Conservation (phyloP, 1,140 invertebrate species). For the Pseudomyrmex cubaensis region DNA sequence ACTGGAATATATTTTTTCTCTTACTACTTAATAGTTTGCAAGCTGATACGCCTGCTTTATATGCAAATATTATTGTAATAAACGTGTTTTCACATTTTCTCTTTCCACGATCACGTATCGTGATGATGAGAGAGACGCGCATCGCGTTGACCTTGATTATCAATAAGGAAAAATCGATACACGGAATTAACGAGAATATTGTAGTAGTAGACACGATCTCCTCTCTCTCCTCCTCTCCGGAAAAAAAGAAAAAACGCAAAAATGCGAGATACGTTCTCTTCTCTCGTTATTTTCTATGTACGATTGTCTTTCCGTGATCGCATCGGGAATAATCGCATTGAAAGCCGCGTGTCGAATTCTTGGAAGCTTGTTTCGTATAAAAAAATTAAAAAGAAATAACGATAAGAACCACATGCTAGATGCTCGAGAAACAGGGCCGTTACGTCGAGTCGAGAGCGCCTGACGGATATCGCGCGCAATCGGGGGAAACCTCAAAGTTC, state of each 20-base stretch:
- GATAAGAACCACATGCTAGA: constrained; percentile 28
- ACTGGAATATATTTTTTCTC: not conserved
- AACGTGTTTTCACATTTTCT: constrained; percentile 13
- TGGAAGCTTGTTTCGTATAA: not conserved
- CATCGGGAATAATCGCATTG: not conserved
- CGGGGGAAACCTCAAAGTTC: not conserved
- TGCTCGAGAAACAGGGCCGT: constrained; percentile 39
- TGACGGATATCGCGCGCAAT: no score
- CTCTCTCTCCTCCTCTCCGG: not conserved
- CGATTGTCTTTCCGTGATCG: not conserved
- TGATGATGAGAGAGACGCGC: constrained; percentile 14
- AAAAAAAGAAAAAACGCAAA: not conserved
- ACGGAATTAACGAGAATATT: constrained; percentile 26
- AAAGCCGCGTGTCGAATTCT: constrained; percentile 6
- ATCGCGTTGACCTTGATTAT: constrained; percentile 47
- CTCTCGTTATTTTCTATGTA: not conserved
- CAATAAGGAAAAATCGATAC: constrained; percentile 61
- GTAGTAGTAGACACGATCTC: not conserved
- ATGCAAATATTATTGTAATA: not conserved
- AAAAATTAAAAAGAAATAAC: not conserved
- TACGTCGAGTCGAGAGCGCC: not conserved
- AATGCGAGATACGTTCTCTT: no score
- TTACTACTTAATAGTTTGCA: not conserved
- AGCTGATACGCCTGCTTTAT: not conserved
- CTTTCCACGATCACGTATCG: not conserved